Base-by-base conservation (phyloP, 2,888 invertebrate genomes). In the Acleris holmiana region DNA sequence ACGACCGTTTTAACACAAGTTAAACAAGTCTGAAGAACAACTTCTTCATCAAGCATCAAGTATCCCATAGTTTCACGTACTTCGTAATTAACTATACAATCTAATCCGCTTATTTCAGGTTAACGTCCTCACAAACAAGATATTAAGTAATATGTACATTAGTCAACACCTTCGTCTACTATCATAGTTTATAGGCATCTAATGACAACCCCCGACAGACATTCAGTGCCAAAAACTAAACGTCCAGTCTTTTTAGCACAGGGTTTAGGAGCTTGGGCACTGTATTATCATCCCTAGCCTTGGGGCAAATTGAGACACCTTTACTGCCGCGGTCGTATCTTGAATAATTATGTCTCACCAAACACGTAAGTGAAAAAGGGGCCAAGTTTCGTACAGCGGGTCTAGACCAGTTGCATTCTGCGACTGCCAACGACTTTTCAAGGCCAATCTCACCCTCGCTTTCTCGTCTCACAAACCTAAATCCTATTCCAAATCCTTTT, bases 101-200 rank as follows among this genome's bases (percentile, higher is more conserved):
- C 35, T 35, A 35, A 10, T 29, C 29, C 29, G 7, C 8, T 35
- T 35, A 35, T 13, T 35, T 13, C 13, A 35, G 44, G 44, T 17
- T 5, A 44, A 44, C 17, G 17, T 2, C 15, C 44, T 44, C 17
- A 44, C 17, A 17, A 17, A 44, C 15, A n/a, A 44, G 5, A n/a
- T 44, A 17, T 44, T n/a, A n/a, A n/a, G 44, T 5, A n/a, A 17
- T 44, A 44, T 0, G 6, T 2, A n/a, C 44, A 44, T n/a, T 5
- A 7, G n/a, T 44, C 17, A n/a, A 44, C 44, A 7, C 17, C 17
- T 44, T 15, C 44, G 25, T 47, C 57, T 46, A 47, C 47, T 58
- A 48, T 58, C 47, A 58, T 63, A 63, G 63, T 57, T 63, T 63
- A 58, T 47, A 47, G 40, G 10, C 40, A n/a, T 53, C 18, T 51